Conservation (phyloP, 2,113 vertebrate species). For the Scomber japonicus region DNA sequence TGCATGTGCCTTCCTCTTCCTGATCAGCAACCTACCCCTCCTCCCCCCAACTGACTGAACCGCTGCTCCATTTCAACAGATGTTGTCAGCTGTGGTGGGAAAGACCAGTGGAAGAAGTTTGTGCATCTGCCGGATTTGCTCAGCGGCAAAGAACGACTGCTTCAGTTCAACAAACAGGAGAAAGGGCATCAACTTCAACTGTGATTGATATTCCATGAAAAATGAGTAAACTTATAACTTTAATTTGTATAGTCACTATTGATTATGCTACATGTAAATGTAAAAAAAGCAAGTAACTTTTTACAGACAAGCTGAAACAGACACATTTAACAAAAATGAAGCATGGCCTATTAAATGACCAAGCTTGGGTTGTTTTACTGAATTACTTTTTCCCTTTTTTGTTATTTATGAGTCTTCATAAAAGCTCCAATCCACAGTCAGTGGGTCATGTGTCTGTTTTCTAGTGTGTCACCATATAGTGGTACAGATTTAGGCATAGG, state of each 20-base stretch:
- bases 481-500: no score
- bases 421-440: no score
- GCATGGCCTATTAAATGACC: not conserved
- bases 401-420: not conserved
- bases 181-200: not conserved
- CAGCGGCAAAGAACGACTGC: not conserved
- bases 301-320: not conserved
- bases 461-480: no score
- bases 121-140: constrained; percentile 27
- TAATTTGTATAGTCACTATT: no score
- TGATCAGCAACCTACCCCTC: constrained; percentile 44
- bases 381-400: not conserved
- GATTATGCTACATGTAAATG: no score
- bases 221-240: no score
- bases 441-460: no score
- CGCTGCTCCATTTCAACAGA: constrained; percentile 65
- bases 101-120: constrained; percentile 41
- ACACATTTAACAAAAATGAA: not conserved
- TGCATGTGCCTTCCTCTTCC: constrained; percentile 53
- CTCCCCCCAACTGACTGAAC: constrained; percentile 35
- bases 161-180: not conserved
- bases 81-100: constrained; percentile 61
- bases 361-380: not conserved
- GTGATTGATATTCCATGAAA: no score
- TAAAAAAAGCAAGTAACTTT: no score